Percentiles rank a stretch among this genome's conserved stretches.
These are phyloP conservation scores for Drosophila algonquin DNA, from an alignment of 2,888 invertebrate genomes.

Conservation along the genomic window DNA sequence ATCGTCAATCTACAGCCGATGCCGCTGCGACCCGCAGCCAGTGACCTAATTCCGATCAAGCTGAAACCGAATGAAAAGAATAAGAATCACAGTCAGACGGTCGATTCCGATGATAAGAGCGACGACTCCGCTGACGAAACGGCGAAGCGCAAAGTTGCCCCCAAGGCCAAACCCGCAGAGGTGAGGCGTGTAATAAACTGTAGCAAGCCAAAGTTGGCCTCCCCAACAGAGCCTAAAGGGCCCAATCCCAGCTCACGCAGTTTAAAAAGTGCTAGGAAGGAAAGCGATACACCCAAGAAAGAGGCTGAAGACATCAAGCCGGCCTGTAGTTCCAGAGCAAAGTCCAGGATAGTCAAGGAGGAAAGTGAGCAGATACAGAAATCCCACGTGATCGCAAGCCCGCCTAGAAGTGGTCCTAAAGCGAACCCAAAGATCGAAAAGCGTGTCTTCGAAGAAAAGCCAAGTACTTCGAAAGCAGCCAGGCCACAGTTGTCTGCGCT, in stretches of 20 bases:
- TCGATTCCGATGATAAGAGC: conserved; percentile 19
- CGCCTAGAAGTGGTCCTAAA: not conserved
- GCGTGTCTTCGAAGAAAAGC: conserved; percentile 18
- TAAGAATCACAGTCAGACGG: conserved; percentile 33
- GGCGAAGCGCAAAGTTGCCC: conserved; percentile 22
- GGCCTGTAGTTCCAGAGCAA: not conserved
- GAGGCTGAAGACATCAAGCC: conserved; percentile 6
- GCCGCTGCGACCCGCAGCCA: conserved; percentile 88
- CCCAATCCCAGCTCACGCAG: conserved; percentile 5
- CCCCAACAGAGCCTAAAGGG: conserved; percentile 11
- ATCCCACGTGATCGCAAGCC: conserved; percentile 6
- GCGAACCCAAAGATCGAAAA: not conserved
- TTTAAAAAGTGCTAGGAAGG: conserved; percentile 6
- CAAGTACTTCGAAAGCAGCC: conserved; percentile 28
- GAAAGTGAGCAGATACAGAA: not conserved
- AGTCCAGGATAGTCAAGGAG: not conserved
- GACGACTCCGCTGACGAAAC: conserved; percentile 21
- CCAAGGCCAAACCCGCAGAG: conserved; percentile 9
- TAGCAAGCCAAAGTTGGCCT: conserved; percentile 1
- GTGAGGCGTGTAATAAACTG: not conserved
- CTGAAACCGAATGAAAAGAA: conserved; percentile 68
- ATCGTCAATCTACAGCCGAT: conserved; percentile 92
- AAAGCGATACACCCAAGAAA: conserved; percentile 13
- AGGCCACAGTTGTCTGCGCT: conserved; percentile 46
- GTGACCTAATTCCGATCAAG: conserved; percentile 87